Evolutionary conservation across 2,797 vertebrate genomes (phyloP).

Genomic region (Urocyon cinereoargenteus): DNA sequence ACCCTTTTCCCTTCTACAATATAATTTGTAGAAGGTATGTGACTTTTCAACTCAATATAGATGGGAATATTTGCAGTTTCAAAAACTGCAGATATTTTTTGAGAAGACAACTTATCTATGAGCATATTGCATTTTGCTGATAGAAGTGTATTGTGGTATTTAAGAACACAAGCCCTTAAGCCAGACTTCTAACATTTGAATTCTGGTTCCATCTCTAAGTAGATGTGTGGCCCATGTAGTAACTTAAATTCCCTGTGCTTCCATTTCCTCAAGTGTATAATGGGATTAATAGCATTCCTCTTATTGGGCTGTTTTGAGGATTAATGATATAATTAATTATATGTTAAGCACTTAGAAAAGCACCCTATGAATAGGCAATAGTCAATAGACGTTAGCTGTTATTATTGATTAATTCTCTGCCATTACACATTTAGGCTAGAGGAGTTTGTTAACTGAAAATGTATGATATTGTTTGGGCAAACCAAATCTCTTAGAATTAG

Average conservation of each 20-base stretch:
- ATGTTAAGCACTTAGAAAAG: conserved; percentile 26
- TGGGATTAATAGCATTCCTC: neutral
- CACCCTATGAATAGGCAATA: neutral
- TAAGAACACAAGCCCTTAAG: neutral
- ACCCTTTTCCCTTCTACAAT: neutral
- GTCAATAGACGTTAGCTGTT: conserved; percentile 35
- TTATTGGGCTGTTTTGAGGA: conserved; percentile 1
- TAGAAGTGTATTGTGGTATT: neutral
- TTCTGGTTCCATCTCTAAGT: neutral
- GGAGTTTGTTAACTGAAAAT: conserved; percentile 41
- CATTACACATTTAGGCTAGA: conserved; percentile 8
- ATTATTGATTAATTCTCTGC: conserved; percentile 14
- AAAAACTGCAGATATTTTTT: neutral
- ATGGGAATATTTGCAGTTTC: neutral
- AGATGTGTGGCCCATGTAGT: neutral
- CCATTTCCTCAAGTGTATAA: conserved; percentile 1
- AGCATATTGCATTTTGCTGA: neutral
- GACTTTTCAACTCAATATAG: neutral
- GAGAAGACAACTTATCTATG: neutral
- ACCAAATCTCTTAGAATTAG: neutral
- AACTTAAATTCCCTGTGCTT: neutral
- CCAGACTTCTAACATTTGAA: neutral
- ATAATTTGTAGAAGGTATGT: neutral
- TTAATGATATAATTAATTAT: conserved; percentile 27
- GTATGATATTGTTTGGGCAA: conserved; percentile 15